phyloP scores from a whole-genome alignment of 1,140 invertebrate genomes.

The Drosophila tani region DNA sequence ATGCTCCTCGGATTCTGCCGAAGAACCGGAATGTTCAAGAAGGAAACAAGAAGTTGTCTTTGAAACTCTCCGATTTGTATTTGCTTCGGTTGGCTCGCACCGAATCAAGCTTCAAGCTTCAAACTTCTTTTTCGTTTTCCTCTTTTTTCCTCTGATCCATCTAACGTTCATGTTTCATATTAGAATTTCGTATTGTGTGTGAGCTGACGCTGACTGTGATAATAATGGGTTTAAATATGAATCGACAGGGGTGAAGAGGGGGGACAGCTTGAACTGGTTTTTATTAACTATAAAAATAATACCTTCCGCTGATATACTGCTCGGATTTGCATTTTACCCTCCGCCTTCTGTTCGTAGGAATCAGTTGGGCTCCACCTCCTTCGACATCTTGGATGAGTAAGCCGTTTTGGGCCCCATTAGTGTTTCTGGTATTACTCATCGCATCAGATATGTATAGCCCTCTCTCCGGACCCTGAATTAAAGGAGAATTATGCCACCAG shows the following conservation, averaged over 20 bases:
- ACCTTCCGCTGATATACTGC: conserved; percentile 37
- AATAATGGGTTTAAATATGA: conserved; percentile 41
- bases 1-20: conserved; percentile 5
- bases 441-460: neutral
- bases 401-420: conserved; percentile 60
- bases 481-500: conserved; percentile 2
- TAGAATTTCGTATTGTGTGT: conserved; percentile 58
- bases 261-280: conserved; percentile 42
- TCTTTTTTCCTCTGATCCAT: conserved; percentile 26
- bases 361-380: conserved; percentile 8
- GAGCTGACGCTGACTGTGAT: conserved; percentile 48
- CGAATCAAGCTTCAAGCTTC: conserved; percentile 35
- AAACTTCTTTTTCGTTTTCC: conserved; percentile 23
- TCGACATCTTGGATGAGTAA: conserved; percentile 59
- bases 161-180: conserved; percentile 60
- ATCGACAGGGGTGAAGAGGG: conserved; percentile 1
- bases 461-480: conserved; percentile 7
- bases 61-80: conserved; percentile 46
- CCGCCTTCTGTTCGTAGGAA: conserved; percentile 28
- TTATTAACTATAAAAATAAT: conserved; percentile 29
- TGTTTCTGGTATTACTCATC: conserved; percentile 62
- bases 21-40: conserved; percentile 77
- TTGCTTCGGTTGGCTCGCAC: conserved; percentile 26
- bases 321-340: conserved; percentile 48
- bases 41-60: conserved; percentile 79